Percentiles rank a stretch among this genome's conserved stretches.
phyloP scores from a whole-genome alignment of 1,140 invertebrate genomes.

The Oncopodura yosiiana region DNA sequence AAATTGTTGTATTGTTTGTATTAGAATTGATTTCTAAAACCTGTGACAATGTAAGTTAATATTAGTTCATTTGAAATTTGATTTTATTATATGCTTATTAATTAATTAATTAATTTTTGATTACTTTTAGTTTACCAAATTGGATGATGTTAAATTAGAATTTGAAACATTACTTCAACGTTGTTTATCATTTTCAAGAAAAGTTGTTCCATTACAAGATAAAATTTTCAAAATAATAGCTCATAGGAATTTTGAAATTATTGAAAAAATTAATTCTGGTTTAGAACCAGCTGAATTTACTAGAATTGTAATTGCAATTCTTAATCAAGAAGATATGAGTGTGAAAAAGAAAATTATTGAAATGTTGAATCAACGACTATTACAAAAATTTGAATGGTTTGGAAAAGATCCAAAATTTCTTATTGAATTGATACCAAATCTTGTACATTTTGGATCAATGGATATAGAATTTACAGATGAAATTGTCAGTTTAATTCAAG shows the following conservation, averaged over 20 bases:
- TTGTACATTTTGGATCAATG: slow-evolving; percentile 42
- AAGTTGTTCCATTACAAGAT: slow-evolving; percentile 14
- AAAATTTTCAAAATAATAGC: slow-evolving; percentile 27
- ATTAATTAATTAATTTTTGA: background rate
- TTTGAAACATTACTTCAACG: slow-evolving; percentile 23
- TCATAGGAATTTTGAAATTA: slow-evolving; percentile 30
- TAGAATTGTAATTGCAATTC: slow-evolving; percentile 12
- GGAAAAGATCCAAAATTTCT: slow-evolving; percentile 40
- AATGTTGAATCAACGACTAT: slow-evolving; percentile 26
- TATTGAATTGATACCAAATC: slow-evolving; percentile 51
- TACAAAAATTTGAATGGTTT: slow-evolving; percentile 33
- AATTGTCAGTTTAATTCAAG: slow-evolving; percentile 61
- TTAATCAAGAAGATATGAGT: slow-evolving; percentile 16
- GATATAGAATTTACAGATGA: slow-evolving; percentile 43
- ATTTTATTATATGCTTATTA: background rate
- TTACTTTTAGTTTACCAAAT: slow-evolving; percentile 13
- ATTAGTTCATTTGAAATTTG: background rate
- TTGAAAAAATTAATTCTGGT: slow-evolving; percentile 29
- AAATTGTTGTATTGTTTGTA: slow-evolving; percentile 24
- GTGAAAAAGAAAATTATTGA: slow-evolving; percentile 29
- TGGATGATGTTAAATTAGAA: slow-evolving; percentile 3
- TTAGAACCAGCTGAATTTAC: slow-evolving; percentile 26
- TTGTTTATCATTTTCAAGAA: slow-evolving; percentile 23
- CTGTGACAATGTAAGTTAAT: slow-evolving; percentile 20
- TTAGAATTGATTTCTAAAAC: slow-evolving; percentile 28